Evolutionary conservation across 2,113 vertebrate genomes (phyloP).

Genomic region (Acanthisitta chloris): DNA sequence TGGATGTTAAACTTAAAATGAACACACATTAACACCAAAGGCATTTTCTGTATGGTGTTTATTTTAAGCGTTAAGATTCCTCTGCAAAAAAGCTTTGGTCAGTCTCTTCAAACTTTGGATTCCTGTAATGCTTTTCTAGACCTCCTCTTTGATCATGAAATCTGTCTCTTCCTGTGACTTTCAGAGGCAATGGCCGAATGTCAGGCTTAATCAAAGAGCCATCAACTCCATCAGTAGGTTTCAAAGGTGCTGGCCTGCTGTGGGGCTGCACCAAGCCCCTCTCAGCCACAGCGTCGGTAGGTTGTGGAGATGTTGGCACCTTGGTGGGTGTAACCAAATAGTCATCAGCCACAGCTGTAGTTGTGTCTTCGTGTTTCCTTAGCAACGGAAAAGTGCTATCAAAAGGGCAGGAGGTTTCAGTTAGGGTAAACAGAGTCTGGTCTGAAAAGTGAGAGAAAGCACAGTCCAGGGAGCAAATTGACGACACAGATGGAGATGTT

Average conservation of each 20-base stretch:
- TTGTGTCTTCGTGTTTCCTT: slow-evolving; percentile 49
- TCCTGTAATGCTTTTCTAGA: slow-evolving; percentile 74
- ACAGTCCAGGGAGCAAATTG: slow-evolving; percentile 87
- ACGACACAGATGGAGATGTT: slow-evolving; percentile 86
- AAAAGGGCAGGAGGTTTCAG: slow-evolving; percentile 70
- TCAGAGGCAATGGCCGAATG: slow-evolving; percentile 52
- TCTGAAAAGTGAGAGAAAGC: slow-evolving; percentile 91
- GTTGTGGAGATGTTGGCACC: slow-evolving; percentile 23
- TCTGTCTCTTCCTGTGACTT: slow-evolving; percentile 65
- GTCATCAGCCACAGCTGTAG: slow-evolving; percentile 30
- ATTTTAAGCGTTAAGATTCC: slow-evolving; percentile 76
- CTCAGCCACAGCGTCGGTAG: neutral
- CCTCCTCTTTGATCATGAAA: slow-evolving; percentile 69
- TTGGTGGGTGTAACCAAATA: slow-evolving; percentile 25
- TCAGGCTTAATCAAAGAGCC: slow-evolving; percentile 72
- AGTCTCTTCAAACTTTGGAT: slow-evolving; percentile 78
- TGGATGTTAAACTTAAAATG: slow-evolving; percentile 42
- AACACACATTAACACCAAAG: slow-evolving; percentile 49
- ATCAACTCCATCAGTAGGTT: slow-evolving; percentile 43
- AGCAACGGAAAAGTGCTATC: slow-evolving; percentile 60
- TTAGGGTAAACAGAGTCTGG: slow-evolving; percentile 74
- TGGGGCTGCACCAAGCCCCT: slow-evolving; percentile 37
- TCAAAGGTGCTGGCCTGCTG: slow-evolving; percentile 21
- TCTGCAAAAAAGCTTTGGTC: slow-evolving; percentile 81
- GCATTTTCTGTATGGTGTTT: slow-evolving; percentile 50